Base-by-base conservation (phyloP, 2,797 vertebrate genomes). In the Craterocephalus amniculus region DNA sequence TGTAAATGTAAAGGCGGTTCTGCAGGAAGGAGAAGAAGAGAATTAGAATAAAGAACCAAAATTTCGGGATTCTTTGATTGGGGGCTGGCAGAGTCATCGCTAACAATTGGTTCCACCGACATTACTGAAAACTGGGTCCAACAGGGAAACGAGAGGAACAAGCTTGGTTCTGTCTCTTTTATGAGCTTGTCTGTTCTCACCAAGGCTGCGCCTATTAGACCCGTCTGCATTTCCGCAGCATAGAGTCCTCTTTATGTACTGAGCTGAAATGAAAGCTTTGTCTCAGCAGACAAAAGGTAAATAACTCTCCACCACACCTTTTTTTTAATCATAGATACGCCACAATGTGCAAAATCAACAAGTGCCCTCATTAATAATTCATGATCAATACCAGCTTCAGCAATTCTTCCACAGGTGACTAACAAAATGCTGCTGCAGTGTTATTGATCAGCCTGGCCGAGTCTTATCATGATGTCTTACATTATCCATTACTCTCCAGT, bases 181-280 rank as follows among this genome's bases (percentile, higher is more conserved):
- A 79, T 76, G 66, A 84, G 83, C 74, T 78, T 0, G 32, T 68
- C 67, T 72, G 48, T 69, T 76, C 57, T 70, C 48, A 54, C 70
- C 78, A 76, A 77, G 61, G 72, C 70, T 43, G 70, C 35, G 38
- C 43, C 66, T 38, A 72, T 79, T 83, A 76, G 76, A 68, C 81
- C 78, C 18, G 70, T 82, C 76, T 74, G 58, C 76, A 51, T 72
- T 65, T 76, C 54, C n/a, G 56, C 61, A n/a, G 73, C 65, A 81
- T 70, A 78, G 68, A 78, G 74, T 79, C 70, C n/a, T 72, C 61
- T 76, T 89, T 83, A 77, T 82, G 35, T 38, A 24, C 64, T 26
- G 43, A 66, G 40, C 70, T 80, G 38, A 77, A 86, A 80, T 31
- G 32, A 57, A 72, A 20, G 75, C 80, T 81, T 85, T 81, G 78